Conservation (phyloP, 2,888 invertebrate genomes). For the Philhelius pedissequus region DNA sequence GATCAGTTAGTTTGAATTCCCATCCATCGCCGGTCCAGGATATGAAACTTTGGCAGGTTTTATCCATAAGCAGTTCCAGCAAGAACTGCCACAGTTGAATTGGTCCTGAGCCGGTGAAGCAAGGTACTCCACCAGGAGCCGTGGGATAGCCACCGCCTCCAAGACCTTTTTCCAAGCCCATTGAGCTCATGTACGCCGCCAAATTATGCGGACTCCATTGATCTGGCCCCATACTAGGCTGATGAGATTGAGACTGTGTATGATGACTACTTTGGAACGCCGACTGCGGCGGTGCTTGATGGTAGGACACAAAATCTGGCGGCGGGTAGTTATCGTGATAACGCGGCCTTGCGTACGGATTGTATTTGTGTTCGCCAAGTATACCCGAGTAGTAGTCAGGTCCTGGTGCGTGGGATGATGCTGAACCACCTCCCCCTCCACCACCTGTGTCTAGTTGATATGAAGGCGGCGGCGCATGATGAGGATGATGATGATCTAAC, state of each 20-base stretch:
- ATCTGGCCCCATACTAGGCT: constrained; percentile 72
- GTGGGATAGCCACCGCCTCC: constrained; percentile 75
- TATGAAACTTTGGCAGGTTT: constrained; percentile 97
- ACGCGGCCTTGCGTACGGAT: constrained; percentile 74
- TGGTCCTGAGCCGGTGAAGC: constrained; percentile 93
- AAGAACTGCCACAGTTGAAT: constrained; percentile 99
- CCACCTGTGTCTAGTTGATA: constrained; percentile 71
- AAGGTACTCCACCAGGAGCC: constrained; percentile 79
- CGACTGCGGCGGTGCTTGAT: constrained; percentile 86
- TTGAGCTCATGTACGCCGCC: constrained; percentile 81
- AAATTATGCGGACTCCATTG: constrained; percentile 81
- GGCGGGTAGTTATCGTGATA: constrained; percentile 76
- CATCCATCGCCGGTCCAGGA: constrained; percentile 99
- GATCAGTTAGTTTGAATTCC: constrained; percentile 99
- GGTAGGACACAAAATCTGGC: constrained; percentile 81
- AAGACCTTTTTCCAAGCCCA: constrained; percentile 77
- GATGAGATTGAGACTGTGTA: constrained; percentile 76
- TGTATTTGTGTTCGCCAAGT: constrained; percentile 73
- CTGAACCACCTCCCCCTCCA: constrained; percentile 71
- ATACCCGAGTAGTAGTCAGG: constrained; percentile 74
- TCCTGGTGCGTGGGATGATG: constrained; percentile 43
- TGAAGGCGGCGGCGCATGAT: constrained; percentile 70
- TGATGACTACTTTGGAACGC: constrained; percentile 82
- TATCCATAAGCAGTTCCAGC: constrained; percentile 95
- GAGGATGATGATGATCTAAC: constrained; percentile 71